Base-by-base conservation (phyloP, 2,797 vertebrate species). In the Picus viridis region DNA sequence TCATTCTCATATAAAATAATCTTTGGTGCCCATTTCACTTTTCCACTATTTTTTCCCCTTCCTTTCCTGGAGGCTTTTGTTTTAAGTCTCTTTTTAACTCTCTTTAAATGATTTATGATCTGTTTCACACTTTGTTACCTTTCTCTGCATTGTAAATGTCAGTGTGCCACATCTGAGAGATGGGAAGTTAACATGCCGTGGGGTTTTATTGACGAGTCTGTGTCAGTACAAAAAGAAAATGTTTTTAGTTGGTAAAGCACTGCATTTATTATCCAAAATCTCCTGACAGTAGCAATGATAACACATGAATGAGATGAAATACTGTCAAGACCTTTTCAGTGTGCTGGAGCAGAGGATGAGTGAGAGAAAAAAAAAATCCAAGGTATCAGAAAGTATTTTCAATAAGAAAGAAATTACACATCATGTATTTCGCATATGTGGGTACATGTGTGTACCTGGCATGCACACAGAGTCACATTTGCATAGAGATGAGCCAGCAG, bases 221-320 rank as follows among this genome's bases (percentile, higher is more conserved):
- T 89, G 92, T 89, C 92, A 88, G 78, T 73, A 80, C 49, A 69
- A 93, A 94, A 94, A 81, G 73, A 78, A 93, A 91, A 91, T 92
- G 88, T 96, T 96, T 94, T 95, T 91, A 92, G 79, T 95, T 95
- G 83, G 59, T 93, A 96, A 96, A 93, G 88, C 47, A 93, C 79
- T 85, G 83, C 87, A 96, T 96, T 95, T 97, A 91, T 97, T 97
- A 97, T 93, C 88, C 79, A 95, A 93, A 95, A 94, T 90, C 65
- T 95, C 87, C 74, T 93, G 85, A 85, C 83, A 93, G 71, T 90
- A 89, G 81, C 92, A 95, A 91, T 81, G 93, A 96, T 97, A 96
- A 93, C 90, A 93, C 84, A 93, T 92, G 86, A 96, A 93, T 90
- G 90, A 94, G 92, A 92, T 91, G 61, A 94, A 94, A 90, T 76